These are phyloP conservation scores for Salvator merianae DNA, from an alignment of 2,113 vertebrate genomes.

Conservation along the genomic window DNA sequence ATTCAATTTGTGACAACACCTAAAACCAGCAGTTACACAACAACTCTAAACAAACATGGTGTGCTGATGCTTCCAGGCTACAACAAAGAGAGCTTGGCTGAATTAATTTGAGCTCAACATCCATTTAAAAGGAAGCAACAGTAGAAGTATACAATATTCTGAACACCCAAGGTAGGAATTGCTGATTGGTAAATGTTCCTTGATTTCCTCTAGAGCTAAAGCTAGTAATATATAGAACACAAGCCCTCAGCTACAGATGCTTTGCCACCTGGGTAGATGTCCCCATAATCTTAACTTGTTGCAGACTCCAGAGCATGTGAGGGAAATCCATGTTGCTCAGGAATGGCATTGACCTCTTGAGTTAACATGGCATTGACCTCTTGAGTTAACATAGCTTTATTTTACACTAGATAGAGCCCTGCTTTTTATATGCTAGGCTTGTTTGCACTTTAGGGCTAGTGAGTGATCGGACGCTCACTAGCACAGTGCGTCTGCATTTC, in stretches of 20 bases:
- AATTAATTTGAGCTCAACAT: conserved; percentile 6
- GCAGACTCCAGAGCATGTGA: conserved; percentile 33
- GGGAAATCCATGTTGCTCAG: neutral
- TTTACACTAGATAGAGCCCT: conserved; percentile 3
- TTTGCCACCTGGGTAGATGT: conserved; percentile 36
- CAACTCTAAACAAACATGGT: neutral
- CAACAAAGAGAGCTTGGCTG: neutral
- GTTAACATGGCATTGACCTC: conserved; percentile 17
- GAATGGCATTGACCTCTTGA: too few species aligned
- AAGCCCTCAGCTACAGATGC: conserved; percentile 38
- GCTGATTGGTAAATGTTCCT: conserved; percentile 1
- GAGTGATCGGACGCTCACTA: too few species aligned
- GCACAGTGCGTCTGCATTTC: too few species aligned
- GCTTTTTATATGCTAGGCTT: neutral
- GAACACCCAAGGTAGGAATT: conserved; percentile 5
- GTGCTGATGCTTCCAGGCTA: neutral
- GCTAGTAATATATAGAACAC: neutral
- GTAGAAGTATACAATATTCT: neutral
- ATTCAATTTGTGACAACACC: conserved; percentile 8
- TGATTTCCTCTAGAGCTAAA: conserved; percentile 29
- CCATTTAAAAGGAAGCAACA: neutral
- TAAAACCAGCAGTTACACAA: conserved; percentile 3
- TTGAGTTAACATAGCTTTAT: neutral
- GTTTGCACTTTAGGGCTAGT: too few species aligned
- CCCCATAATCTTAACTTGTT: conserved; percentile 18